These are phyloP conservation scores for Rhinogobio ventralis DNA, from an alignment of 2,797 vertebrate species.

Conservation along the genomic window DNA sequence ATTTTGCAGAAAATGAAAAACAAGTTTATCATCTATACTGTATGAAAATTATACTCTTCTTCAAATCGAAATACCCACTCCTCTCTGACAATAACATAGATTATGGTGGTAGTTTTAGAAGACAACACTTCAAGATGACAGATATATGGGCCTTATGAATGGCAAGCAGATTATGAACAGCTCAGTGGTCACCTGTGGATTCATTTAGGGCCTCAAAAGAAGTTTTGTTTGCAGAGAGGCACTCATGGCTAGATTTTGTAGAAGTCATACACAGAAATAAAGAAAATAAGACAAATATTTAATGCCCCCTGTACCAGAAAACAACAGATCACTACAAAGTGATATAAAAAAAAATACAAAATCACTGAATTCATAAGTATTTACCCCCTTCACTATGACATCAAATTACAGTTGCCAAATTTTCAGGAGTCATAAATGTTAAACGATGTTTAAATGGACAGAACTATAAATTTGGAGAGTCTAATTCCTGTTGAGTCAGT, in stretches of 20 bases:
- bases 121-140: neutral
- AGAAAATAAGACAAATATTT: neutral
- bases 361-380: neutral
- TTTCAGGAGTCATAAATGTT: neutral
- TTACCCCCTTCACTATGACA: neutral
- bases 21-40: neutral
- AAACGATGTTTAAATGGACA: neutral
- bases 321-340: neutral
- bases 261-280: neutral
- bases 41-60: slow-evolving; percentile 20
- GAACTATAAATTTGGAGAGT: neutral
- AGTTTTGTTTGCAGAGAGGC: neutral
- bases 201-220: neutral
- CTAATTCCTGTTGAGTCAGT: neutral
- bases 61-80: neutral
- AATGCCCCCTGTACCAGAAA: neutral
- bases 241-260: neutral
- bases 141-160: slow-evolving; percentile 25
- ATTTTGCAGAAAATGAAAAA: slow-evolving; percentile 6
- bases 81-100: neutral
- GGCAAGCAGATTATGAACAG: slow-evolving; percentile 34
- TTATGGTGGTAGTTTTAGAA: slow-evolving; percentile 27
- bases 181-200: slow-evolving; percentile 13
- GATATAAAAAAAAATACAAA: neutral
- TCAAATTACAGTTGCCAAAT: neutral